Base-by-base conservation (phyloP, 2,797 vertebrate genomes). In the Alca torda region DNA sequence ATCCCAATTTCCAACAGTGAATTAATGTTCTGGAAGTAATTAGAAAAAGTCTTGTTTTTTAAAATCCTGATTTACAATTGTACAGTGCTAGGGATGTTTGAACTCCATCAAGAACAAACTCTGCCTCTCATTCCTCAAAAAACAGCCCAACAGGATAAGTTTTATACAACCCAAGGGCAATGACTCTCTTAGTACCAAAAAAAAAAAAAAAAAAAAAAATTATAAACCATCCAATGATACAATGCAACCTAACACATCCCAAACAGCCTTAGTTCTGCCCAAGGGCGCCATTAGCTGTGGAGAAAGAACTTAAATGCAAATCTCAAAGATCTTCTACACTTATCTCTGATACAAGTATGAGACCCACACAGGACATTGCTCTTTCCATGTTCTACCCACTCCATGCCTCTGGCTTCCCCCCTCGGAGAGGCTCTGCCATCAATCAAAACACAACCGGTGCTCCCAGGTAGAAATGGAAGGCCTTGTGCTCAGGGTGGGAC, bases 21-120 rank as follows among this genome's bases (percentile, higher is more conserved):
- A 78, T 95, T 90, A 89, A 95, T 51, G 43, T 79, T 89, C 50
- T 81, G 70, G 57, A 85, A 94, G 50, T 79, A 93, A 94, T 94
- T 84, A 78, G 39, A 82, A 88, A 75, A 90, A 81, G 17, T 33
- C 19, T 56, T 75, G 37, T 0, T 75, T 93, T 84, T 72, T 10
- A 3, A 67, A 95, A 28, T 61, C 28, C 54, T 63, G 35, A 89
- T 87, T 88, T 92, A 84, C 89, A 43, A 57, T 23, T 57, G 33
- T 24, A 39, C 50, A 46, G 18, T 77, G 50, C 63, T 73, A 46
- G 61, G 77, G 21, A 70, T 51, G 21, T 59, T 84, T 50, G 45
- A 72, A 59, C n/a, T 75, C 39, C 33, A 74, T 41, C 53, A 74
- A 43, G 50, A 93, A 78, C 18, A 95, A 81, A 86, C 53, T 75